Percentiles rank a stretch among this genome's conserved stretches.
Conservation (phyloP, 2,113 vertebrate species). For the Eulemur rufifrons region DNA sequence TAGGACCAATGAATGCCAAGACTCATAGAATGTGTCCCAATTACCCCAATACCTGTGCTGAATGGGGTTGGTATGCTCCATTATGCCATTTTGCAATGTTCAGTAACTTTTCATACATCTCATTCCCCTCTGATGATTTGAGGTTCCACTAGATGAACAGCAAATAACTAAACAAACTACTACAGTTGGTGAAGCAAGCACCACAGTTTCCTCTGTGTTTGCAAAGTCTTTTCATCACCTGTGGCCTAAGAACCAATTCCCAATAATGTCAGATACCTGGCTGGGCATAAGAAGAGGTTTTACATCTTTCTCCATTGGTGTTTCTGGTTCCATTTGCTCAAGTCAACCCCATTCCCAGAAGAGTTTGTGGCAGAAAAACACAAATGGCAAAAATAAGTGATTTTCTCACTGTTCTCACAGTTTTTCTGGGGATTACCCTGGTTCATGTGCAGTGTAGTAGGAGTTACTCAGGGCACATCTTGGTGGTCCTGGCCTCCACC, state of each 20-base stretch:
- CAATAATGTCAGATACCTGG: background rate
- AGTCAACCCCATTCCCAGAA: background rate
- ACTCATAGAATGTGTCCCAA: background rate
- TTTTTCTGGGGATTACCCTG: background rate
- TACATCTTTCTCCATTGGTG: background rate
- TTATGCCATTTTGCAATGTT: background rate
- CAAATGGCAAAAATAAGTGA: background rate
- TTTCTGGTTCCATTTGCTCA: background rate
- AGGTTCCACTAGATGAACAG: conserved; percentile 12
- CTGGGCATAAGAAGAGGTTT: background rate
- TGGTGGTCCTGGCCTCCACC: background rate
- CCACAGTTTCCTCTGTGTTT: background rate
- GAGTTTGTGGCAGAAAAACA: background rate
- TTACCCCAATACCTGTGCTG: background rate
- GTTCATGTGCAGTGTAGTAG: background rate
- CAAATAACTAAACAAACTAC: background rate
- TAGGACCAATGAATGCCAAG: background rate
- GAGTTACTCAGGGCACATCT: background rate
- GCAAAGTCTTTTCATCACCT: background rate
- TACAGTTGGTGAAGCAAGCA: background rate
- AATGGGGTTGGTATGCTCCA: background rate
- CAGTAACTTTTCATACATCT: background rate
- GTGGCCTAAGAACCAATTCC: background rate
- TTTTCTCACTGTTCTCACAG: background rate
- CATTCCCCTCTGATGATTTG: background rate